A percentile compares a stretch with the other conserved stretches of the same genome.
Conservation (phyloP, 1,140 invertebrate genomes). For the Hyphantria cunea region DNA sequence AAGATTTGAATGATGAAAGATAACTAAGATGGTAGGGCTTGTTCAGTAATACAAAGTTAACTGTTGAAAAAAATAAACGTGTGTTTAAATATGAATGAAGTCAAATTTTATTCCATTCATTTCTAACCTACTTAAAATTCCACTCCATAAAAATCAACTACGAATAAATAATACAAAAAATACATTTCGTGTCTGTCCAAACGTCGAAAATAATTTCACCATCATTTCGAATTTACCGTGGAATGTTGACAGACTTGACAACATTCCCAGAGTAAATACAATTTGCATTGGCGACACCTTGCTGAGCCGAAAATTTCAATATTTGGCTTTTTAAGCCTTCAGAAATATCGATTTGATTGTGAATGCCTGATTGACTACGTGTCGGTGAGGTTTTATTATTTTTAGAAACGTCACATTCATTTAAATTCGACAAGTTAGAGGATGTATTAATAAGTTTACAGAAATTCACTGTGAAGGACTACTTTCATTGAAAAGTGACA, state of each 20-base stretch:
- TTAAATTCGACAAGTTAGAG: too few relatives aligned
- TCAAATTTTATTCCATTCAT: background rate
- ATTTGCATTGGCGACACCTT: conserved; percentile 25
- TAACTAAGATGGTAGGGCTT: too few relatives aligned
- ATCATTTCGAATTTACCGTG: conserved; percentile 10
- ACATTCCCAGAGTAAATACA: conserved; percentile 18
- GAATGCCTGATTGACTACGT: conserved; percentile 5
- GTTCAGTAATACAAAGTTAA: too few relatives aligned
- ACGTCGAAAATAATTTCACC: conserved; percentile 19
- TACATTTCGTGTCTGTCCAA: conserved; percentile 7
- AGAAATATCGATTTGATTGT: conserved; percentile 19
- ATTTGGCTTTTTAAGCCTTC: conserved; percentile 19
- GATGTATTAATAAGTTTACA: too few relatives aligned
- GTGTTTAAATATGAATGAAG: too few relatives aligned
- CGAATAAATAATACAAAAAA: background rate
- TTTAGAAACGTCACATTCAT: too few relatives aligned
- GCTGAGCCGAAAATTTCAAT: conserved; percentile 25
- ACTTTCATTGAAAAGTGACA: too few relatives aligned
- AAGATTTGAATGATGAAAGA: too few relatives aligned
- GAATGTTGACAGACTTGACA: conserved; percentile 22
- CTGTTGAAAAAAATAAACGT: too few relatives aligned
- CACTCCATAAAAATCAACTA: background rate
- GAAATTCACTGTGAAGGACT: too few relatives aligned
- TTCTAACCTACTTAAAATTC: background rate
- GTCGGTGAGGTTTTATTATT: background rate